A percentile compares a stretch with the other conserved stretches of the same genome.
Evolutionary conservation across 2,888 invertebrate genomes (phyloP).

Genomic region (Aethes cnicana): DNA sequence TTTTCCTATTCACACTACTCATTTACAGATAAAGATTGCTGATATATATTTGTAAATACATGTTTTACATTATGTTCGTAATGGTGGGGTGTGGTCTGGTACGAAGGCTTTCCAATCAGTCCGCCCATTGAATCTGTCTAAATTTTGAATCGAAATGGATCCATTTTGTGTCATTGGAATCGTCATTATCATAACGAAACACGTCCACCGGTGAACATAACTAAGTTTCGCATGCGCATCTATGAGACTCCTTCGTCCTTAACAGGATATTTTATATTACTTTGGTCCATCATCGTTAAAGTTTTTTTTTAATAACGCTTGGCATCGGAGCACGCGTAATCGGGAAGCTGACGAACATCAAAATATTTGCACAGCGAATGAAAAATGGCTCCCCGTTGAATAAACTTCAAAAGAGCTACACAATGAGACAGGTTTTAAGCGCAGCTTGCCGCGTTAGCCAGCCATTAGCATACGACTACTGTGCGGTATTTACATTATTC

Average conservation of each 20-base stretch:
- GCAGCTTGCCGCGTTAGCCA: conserved; percentile 63
- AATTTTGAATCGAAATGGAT: too few species aligned
- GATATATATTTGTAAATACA: conserved; percentile 4
- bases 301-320: conserved; percentile 35
- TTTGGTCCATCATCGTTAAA: too few species aligned
- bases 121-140: too few species aligned
- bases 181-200: too few species aligned
- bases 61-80: conserved; percentile 19
- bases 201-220: too few species aligned
- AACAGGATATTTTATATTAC: too few species aligned
- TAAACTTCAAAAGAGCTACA: conserved; percentile 56
- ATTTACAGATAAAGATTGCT: conserved; percentile 10
- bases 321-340: conserved; percentile 52
- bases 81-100: conserved; percentile 11
- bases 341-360: conserved; percentile 62
- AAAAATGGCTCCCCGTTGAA: conserved; percentile 66
- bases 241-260: too few species aligned
- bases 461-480: conserved; percentile 71
- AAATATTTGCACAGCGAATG: conserved; percentile 75
- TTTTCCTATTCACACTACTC: conserved; percentile 19
- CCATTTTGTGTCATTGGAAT: too few species aligned
- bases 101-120: conserved; percentile 16
- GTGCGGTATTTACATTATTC: conserved; percentile 69
- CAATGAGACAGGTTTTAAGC: conserved; percentile 68
- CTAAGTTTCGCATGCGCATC: too few species aligned